phyloP scores from a whole-genome alignment of 2,888 invertebrate species.

The Dolichopus griseipennis region DNA sequence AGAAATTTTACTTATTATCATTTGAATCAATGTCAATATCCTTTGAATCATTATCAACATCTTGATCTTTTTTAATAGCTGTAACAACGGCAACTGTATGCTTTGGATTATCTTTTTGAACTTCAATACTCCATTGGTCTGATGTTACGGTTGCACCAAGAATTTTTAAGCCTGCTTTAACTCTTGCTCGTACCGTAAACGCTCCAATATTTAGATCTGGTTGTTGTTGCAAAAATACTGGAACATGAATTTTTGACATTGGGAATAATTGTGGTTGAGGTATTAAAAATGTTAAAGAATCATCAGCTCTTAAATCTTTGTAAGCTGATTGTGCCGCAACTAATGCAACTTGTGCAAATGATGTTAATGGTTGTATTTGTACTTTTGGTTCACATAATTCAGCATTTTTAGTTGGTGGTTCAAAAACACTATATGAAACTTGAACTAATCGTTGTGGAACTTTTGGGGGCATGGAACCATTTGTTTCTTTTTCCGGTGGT shows the following conservation, averaged over 20 bases:
- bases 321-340: slow-evolving; percentile 71
- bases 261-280: slow-evolving; percentile 86
- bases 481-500: slow-evolving; percentile 53
- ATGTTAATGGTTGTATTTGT: slow-evolving; percentile 59
- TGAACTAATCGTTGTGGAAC: slow-evolving; percentile 67
- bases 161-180: slow-evolving; percentile 78
- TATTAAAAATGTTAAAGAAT: slow-evolving; percentile 73
- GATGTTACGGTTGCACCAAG: slow-evolving; percentile 71
- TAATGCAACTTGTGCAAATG: slow-evolving; percentile 57
- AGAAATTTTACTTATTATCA: background rate
- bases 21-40: slow-evolving; percentile 18
- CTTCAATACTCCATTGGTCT: slow-evolving; percentile 78
- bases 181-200: slow-evolving; percentile 82
- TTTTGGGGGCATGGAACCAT: slow-evolving; percentile 47
- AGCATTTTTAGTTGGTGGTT: slow-evolving; percentile 61
- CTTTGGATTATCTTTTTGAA: slow-evolving; percentile 71
- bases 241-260: slow-evolving; percentile 79
- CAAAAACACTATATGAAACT: slow-evolving; percentile 80
- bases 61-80: slow-evolving; percentile 58
- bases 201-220: slow-evolving; percentile 61
- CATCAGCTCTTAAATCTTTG: slow-evolving; percentile 74
- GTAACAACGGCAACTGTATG: slow-evolving; percentile 85
- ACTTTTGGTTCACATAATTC: slow-evolving; percentile 67
- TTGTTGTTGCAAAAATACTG: slow-evolving; percentile 73
- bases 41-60: slow-evolving; percentile 30